Evolutionary conservation across 2,797 vertebrate species (phyloP).

Genomic region (Austrolebias charrua): DNA sequence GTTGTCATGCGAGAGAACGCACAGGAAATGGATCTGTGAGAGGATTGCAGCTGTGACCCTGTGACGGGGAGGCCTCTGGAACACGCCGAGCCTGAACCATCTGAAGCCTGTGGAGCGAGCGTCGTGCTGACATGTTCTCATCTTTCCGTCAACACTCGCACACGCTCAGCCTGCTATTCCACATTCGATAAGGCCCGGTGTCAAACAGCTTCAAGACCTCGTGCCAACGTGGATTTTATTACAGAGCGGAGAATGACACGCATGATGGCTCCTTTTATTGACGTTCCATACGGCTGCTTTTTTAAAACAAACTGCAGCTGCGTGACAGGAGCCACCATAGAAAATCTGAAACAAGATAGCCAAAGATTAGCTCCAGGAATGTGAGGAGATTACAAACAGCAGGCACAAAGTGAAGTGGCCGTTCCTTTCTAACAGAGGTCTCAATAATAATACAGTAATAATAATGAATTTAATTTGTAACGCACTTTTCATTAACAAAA

Average conservation of each 20-base stretch:
- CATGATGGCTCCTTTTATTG: background rate
- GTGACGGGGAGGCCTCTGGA: slow-evolving; percentile 29
- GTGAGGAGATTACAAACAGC: slow-evolving; percentile 57
- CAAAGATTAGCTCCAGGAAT: slow-evolving; percentile 48
- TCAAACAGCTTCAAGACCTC: background rate
- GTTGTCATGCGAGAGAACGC: slow-evolving; percentile 61
- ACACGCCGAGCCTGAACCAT: background rate
- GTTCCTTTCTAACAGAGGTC: slow-evolving; percentile 53
- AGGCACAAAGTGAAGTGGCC: slow-evolving; percentile 34
- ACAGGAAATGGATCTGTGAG: slow-evolving; percentile 60
- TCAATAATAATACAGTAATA: no score
- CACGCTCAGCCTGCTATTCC: slow-evolving; percentile 12
- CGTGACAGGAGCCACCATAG: slow-evolving; percentile 58
- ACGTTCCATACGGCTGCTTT: slow-evolving; percentile 14
- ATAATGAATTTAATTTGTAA: no score
- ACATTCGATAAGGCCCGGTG: slow-evolving; percentile 7
- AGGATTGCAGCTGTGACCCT: slow-evolving; percentile 65
- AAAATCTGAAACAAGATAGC: slow-evolving; percentile 62
- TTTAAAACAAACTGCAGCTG: slow-evolving; percentile 29
- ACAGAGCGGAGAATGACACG: background rate
- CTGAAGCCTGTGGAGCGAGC: background rate
- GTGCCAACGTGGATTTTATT: background rate
- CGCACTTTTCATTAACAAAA: no score
- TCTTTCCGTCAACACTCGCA: slow-evolving; percentile 8
- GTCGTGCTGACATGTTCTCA: slow-evolving; percentile 16